Base-by-base conservation (phyloP, 2,113 vertebrate species). In the Cyprinus carpio region DNA sequence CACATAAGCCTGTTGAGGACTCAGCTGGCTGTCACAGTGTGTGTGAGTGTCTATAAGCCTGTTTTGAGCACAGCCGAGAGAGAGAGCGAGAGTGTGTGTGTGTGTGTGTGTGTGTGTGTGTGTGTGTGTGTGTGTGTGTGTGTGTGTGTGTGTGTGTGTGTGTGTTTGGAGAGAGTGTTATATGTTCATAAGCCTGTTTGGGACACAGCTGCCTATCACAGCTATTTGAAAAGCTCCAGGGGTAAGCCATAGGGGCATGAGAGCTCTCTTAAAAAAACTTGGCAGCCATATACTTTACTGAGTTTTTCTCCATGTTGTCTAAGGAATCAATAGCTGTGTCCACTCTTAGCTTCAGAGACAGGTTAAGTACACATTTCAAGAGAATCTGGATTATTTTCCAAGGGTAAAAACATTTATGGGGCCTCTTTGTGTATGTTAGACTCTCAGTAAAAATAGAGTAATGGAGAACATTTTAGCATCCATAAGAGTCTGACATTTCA, bases 11-110 rank as follows among this genome's bases (percentile, higher is more conserved):
- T 86, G 89, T 90, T 87, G 84, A 90, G 91, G 92, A 89, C 89
- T 91, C 86, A 88, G 84, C 89, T 90, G 91, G 90, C 86, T 87
- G 90, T 92, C 91, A 91, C 85, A 81, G 69, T 87, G 75, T 85
- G 76, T 79, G 75, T 77, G 64, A 83, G 81, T 80, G 82, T 65
- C 43, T 74, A 31, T 81, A 40, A 25, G 77, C 31, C 77, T 60
- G 54, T 62, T 80, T 54, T 16, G 56, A 62, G 79, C 79, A 46
- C 62, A 81, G 62, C 62, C 75, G 82, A 60, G 40, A 9, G 40
- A 40, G 37, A 8, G 37, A 40, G 34, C 4, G 34, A 37, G 81
- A 60, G 27, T 49, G 72, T 71, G 62, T 86, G 64, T 7, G 62
- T 18, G 65, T 69, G 31, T 46, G 29, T 74, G 51, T 34, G 81